A percentile compares a stretch with the other conserved stretches of the same genome.
phyloP scores from a whole-genome alignment of 1,140 invertebrate species.

The Papilio polyxenes region DNA sequence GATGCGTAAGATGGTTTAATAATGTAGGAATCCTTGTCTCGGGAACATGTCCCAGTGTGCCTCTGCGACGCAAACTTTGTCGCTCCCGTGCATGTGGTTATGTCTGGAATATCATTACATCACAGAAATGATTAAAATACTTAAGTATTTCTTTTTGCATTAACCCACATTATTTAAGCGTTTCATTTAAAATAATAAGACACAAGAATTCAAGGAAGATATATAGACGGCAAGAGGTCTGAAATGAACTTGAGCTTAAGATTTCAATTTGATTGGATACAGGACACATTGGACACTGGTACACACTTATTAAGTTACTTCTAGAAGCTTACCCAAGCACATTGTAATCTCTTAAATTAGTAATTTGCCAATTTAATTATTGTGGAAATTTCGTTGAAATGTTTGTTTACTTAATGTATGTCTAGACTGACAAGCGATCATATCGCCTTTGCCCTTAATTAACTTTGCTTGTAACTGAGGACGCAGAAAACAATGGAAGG shows the following conservation, averaged over 20 bases:
- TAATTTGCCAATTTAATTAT: background rate
- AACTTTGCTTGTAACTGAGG: conserved; percentile 8
- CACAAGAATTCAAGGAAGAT: background rate
- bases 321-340: background rate
- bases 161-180: background rate
- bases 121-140: background rate
- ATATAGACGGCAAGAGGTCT: background rate
- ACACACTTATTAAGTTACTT: background rate
- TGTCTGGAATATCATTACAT: conserved; percentile 8
- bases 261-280: too few species aligned
- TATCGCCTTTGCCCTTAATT: conserved; percentile 9
- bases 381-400: background rate
- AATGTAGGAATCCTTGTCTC: background rate
- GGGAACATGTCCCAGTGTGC: background rate
- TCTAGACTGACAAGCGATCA: conserved; percentile 16
- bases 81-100: background rate
- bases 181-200: background rate
- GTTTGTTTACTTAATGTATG: background rate
- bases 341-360: background rate
- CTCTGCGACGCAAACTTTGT: conserved; percentile 5
- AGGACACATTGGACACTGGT: background rate
- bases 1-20: conserved; percentile 18
- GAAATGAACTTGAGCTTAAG: too few species aligned
- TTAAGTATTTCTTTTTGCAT: background rate
- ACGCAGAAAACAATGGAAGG: conserved; percentile 14